Evolutionary conservation across 2,113 vertebrate genomes (phyloP).

Genomic region (Pycnonotus jocosus): DNA sequence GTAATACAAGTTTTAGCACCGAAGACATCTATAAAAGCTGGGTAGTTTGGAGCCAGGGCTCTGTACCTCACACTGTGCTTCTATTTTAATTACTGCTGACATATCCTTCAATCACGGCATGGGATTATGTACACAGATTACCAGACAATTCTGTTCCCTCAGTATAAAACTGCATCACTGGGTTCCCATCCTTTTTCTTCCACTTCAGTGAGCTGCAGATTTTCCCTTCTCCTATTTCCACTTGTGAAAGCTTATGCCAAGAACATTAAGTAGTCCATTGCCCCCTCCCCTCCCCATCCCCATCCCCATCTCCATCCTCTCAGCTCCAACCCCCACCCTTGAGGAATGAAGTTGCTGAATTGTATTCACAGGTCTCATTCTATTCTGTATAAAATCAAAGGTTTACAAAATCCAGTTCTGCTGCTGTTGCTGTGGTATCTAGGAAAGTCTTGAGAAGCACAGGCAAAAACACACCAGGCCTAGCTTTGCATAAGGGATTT

Average conservation of each 20-base stretch:
- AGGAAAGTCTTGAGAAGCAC: not conserved
- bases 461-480: not conserved
- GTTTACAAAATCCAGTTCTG: not conserved
- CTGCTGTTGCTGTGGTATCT: not conserved
- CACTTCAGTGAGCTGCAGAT: not conserved
- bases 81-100: not conserved
- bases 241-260: not conserved
- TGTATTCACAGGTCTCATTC: not conserved
- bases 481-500: not conserved
- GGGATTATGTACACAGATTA: slow-evolving; percentile 14
- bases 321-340: no score
- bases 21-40: not conserved
- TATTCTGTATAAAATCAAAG: not conserved
- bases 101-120: not conserved
- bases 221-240: not conserved
- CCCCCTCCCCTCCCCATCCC: not conserved
- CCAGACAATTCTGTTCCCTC: not conserved
- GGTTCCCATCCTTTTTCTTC: not conserved
- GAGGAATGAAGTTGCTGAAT: not conserved
- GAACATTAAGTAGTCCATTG: not conserved
- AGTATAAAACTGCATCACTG: not conserved
- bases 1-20: not conserved
- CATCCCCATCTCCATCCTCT: not conserved
- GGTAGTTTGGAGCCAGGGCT: not conserved
- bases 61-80: not conserved